Evolutionary conservation across 2,888 invertebrate species (phyloP), one percentile per base, ranked within the genome.

Genomic region (Eudasyphora cyanicolor): DNA sequence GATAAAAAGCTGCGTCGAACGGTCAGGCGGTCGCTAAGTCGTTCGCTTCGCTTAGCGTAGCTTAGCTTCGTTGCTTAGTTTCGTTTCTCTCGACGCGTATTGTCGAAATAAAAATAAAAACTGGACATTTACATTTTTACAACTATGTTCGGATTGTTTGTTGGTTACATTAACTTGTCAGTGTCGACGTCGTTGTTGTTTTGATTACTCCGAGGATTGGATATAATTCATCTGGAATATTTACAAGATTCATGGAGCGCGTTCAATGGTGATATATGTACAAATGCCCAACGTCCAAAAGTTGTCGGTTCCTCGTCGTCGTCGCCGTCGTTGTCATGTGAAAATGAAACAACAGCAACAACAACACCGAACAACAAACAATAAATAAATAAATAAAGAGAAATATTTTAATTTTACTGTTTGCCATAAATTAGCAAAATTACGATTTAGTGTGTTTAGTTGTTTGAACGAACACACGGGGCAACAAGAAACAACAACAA

Each of bases 351-450:
- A 42, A 10, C 21, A 42, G 42, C 24, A 57, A 24, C 67, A 67
- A 42, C 67, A 67, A 42, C 24, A 38, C 21, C 35, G 1, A 62
- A 32, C 57, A 64, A 35, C n/a, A 42, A 42, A 24, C 1, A 67
- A 67, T 38, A 35, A 67, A 67, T 67, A 64, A 64, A 64, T 64
- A 67, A 67, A 42, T 67, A 42, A 42, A 67, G 67, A 38, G 67
- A 76, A 79, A 78, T 84, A 84, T 76, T 84, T 84, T 57, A 76
- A 73, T 79, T 84, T 84, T 84, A 84, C 29, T 81, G 78, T 79
- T 78, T 81, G 79, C 73, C 84, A 81, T 84, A 84, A 84, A 84
- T 81, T 81, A 81, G 76, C 76, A 79, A 84, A 81, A 84, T 84
- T 81, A 84, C 81, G 84, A 84, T 84, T 81, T 78, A 81, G 67